Percentiles rank a stretch among this genome's conserved stretches.
phyloP scores from a whole-genome alignment of 2,888 invertebrate genomes.

The Diaperis boleti region DNA sequence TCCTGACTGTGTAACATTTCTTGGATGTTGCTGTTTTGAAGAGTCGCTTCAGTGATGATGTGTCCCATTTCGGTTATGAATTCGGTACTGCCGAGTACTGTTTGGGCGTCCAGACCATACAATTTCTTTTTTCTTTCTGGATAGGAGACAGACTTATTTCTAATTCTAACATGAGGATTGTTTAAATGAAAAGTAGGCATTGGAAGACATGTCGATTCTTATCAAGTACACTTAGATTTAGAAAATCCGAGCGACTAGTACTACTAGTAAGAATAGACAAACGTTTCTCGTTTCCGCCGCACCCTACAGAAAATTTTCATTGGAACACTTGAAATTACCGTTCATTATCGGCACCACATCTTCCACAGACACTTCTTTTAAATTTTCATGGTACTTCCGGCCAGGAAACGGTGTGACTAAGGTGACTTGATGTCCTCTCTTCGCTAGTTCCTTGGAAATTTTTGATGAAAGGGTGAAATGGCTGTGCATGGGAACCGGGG shows the following conservation, averaged over 20 bases:
- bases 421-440: slow-evolving; percentile 66
- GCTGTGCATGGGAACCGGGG: slow-evolving; percentile 30
- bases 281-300: too few relatives aligned
- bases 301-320: too few relatives aligned
- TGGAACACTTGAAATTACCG: too few relatives aligned
- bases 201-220: too few relatives aligned
- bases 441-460: slow-evolving; percentile 56
- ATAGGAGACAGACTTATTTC: too few relatives aligned
- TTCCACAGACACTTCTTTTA: slow-evolving; percentile 1
- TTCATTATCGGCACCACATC: background rate
- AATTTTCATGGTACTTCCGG: background rate
- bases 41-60: slow-evolving; percentile 43
- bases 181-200: too few relatives aligned
- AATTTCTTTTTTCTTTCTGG: slow-evolving; percentile 15
- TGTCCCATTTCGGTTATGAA: slow-evolving; percentile 9
- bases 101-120: slow-evolving; percentile 2
- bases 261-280: too few relatives aligned
- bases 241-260: too few relatives aligned
- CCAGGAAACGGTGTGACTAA: slow-evolving; percentile 40
- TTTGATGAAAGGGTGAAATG: slow-evolving; percentile 50
- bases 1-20: slow-evolving; percentile 56
- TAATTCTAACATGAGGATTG: too few relatives aligned
- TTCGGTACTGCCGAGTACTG: slow-evolving; percentile 1
- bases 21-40: slow-evolving; percentile 60
- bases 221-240: too few relatives aligned